A percentile compares a stretch with the other conserved stretches of the same genome.
phyloP scores from a whole-genome alignment of 2,113 vertebrate species.

The Neodon shergylaensis region DNA sequence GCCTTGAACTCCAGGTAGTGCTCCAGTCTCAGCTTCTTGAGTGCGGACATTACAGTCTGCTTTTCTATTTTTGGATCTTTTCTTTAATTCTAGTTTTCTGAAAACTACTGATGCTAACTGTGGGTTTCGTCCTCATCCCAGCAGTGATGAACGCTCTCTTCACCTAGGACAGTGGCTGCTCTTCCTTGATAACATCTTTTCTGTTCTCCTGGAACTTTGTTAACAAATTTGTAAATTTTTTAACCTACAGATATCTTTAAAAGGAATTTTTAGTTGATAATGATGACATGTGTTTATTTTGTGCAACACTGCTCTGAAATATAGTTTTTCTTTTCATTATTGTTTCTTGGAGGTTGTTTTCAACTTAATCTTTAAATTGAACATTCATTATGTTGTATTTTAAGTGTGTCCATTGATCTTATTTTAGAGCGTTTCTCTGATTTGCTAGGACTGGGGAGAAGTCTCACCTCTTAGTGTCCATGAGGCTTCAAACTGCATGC shows the following conservation, averaged over 20 bases:
- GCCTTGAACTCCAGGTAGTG: neutral
- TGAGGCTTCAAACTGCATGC: slow-evolving; percentile 21
- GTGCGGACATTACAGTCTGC: neutral
- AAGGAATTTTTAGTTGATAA: neutral
- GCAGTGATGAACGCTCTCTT: neutral
- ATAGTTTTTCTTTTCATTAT: slow-evolving; percentile 21
- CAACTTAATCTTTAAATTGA: neutral
- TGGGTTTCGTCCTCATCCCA: neutral
- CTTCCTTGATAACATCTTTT: slow-evolving; percentile 12
- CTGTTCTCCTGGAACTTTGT: neutral
- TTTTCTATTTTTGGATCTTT: slow-evolving; percentile 11
- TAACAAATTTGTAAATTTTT: neutral
- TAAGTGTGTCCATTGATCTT: slow-evolving; percentile 40
- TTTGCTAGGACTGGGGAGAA: neutral
- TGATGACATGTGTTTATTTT: neutral
- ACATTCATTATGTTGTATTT: slow-evolving; percentile 36
- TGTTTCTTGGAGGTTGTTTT: neutral
- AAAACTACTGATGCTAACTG: neutral
- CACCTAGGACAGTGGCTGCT: neutral
- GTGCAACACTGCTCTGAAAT: neutral
- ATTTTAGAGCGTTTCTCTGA: neutral
- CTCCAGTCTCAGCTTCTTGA: neutral
- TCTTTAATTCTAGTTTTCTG: slow-evolving; percentile 48
- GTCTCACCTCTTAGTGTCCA: neutral
- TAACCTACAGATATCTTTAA: neutral